Evolutionary conservation across 2,797 vertebrate species (phyloP).

Genomic region (Mormyrops boulengeri): DNA sequence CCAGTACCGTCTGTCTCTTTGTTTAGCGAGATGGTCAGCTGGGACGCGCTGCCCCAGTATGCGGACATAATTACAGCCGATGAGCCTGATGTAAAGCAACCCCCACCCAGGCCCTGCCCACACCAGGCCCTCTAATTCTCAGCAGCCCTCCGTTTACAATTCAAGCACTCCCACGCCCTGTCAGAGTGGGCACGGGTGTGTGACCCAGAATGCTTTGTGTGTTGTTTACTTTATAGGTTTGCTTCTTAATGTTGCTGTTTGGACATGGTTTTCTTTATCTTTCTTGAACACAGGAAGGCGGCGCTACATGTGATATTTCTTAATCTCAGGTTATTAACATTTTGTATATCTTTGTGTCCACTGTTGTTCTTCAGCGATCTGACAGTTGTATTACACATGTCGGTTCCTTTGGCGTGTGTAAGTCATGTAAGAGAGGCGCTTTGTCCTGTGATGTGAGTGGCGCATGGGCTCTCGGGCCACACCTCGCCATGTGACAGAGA

Average conservation of each 20-base stretch:
- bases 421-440: neutral
- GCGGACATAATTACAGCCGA: neutral
- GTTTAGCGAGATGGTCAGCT: neutral
- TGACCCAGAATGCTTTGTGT: neutral
- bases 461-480: neutral
- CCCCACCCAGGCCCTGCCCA: neutral
- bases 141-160: constrained; percentile 24
- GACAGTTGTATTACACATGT: neutral
- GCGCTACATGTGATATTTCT: neutral
- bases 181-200: neutral
- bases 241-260: neutral
- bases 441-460: neutral
- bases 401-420: neutral
- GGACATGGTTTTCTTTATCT: neutral
- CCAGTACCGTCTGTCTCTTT: neutral
- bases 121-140: neutral
- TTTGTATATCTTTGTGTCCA: neutral
- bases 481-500: neutral
- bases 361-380: neutral
- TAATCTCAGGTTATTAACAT: neutral
- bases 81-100: neutral
- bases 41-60: neutral
- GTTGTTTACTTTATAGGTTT: neutral
- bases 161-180: neutral
- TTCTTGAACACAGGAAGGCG: neutral